Evolutionary conservation across 1,140 invertebrate species (phyloP), one percentile per base, ranked within the genome.

Genomic region (Chironomus striatipennis): DNA sequence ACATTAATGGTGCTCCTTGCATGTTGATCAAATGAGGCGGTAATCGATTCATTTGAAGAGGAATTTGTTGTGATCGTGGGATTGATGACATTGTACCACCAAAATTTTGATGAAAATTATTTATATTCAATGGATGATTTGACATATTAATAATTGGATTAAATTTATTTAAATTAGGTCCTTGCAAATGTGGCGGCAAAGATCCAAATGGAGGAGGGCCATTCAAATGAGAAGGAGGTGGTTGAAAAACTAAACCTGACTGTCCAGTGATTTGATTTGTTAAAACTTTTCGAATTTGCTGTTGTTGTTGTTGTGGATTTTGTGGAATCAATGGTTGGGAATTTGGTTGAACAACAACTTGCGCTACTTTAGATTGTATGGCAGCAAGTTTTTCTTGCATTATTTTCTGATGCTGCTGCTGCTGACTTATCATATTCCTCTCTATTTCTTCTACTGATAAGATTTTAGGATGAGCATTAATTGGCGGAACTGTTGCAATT

Each of bases 401-500:
- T 10, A 20, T 18, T 10, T 75, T 21, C 34, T 67, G 74, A 47
- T 74, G 73, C 15, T 74, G 73, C 42, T 42, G 57, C 43, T 82
- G 81, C 74, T 82, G 81, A 65, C 79, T 82, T 47, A 81, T 80
- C 34, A 82, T 76, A 75, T 81, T 82, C 0, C 81, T 78, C 74
- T 82, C 81, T 74, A 82, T 80, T 72, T 82, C 81, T 73, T 82
- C 81, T 1, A 82, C 77, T 0, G 81, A 81, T 1, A 78, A 77
- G 12, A 82, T 81, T 76, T 82, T 82, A 0, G 78, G 57, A 18
- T 73, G 74, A 42, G 73, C 17, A 24, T 76, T 73, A 10, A 24
- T 47, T 43, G 76, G 77, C 74, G 77, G 65, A 34, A 12, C 17
- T 18, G 65, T 47, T 43, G 7, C 43, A 9, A 43, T 43, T 18